Base-by-base conservation (phyloP, 1,140 invertebrate species). In the Aphelinus certus region DNA sequence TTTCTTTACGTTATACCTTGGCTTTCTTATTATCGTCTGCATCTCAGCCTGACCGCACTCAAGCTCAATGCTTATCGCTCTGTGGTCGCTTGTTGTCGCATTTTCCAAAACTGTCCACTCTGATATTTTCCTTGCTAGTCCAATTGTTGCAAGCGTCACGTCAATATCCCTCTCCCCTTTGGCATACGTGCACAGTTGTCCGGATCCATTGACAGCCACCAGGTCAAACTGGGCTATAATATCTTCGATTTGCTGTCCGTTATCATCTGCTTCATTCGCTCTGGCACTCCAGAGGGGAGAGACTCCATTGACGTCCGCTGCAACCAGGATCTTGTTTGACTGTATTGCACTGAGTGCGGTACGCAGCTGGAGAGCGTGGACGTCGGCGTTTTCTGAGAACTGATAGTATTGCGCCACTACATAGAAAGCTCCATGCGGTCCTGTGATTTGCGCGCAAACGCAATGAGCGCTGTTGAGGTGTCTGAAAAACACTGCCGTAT, bases 151-250 rank as follows among this genome's bases (percentile, higher is more conserved):
- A 1, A 67, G 4, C 1, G 42, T 67, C 2, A 67, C 65, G 9
- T 67, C 51, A 7, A 55, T 67, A 7, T 56, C 51, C 48, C 65
- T 55, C 6, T 42, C 3, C 7, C 65, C 65, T 3, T 5, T 56
- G 2, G 42, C 48, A 9, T 55, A 55, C 4, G 65, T 67, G 49
- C 49, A 56, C 1, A 53, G 51, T 7, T 46, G 42, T 6, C 9
- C 1, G 1, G 65, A 42, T 45, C 3, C 3, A n/a, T 68, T 73
- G 69, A 79, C 71, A 88, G 88, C 51, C 6, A 42, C 42, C 1
- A 65, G 46, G 45, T 58, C 43, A 47, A 55, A 51, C 2, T 46
- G 5, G 3, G 51, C 9, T 53, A 53, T 53, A 4, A 53, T 4
- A 6, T 53, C 51, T 53, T 53, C 51, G 3, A 68, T 56, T 43